Evolutionary conservation across 2,888 invertebrate species (phyloP).

Genomic region (Xestia sexstrigata): DNA sequence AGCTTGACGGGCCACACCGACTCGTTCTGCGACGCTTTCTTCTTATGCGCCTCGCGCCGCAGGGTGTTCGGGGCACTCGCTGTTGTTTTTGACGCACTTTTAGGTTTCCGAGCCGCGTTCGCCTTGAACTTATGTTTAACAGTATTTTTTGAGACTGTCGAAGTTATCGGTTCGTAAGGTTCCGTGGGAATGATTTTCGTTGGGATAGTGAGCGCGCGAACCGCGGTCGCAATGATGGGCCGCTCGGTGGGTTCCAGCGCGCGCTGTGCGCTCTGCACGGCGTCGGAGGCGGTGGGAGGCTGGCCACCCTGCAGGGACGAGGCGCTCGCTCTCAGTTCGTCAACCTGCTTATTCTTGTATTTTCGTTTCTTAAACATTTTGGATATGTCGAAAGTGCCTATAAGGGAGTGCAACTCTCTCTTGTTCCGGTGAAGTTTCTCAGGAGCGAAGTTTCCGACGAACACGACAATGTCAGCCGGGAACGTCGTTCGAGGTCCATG

Average conservation of each 20-base stretch:
- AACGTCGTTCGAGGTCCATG: neutral
- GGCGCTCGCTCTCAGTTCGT: conserved; percentile 68
- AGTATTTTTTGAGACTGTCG: neutral
- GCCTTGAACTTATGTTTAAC: conserved; percentile 41
- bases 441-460: conserved; percentile 32
- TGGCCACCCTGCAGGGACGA: conserved; percentile 68
- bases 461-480: conserved; percentile 21
- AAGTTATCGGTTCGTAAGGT: conserved; percentile 1
- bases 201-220: conserved; percentile 45
- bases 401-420: conserved; percentile 78
- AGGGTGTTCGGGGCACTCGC: conserved; percentile 15
- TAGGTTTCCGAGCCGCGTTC: conserved; percentile 62
- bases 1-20: conserved; percentile 94
- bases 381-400: conserved; percentile 83
- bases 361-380: conserved; percentile 79
- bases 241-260: neutral
- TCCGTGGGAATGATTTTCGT: conserved; percentile 54
- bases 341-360: conserved; percentile 60
- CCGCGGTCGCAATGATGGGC: neutral
- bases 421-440: conserved; percentile 55
- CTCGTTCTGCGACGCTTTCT: conserved; percentile 74
- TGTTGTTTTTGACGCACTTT: conserved; percentile 47
- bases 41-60: conserved; percentile 66
- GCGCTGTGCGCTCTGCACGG: neutral
- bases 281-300: neutral